Conservation (phyloP, 2,113 vertebrate species). For the Ifrita kowaldi region DNA sequence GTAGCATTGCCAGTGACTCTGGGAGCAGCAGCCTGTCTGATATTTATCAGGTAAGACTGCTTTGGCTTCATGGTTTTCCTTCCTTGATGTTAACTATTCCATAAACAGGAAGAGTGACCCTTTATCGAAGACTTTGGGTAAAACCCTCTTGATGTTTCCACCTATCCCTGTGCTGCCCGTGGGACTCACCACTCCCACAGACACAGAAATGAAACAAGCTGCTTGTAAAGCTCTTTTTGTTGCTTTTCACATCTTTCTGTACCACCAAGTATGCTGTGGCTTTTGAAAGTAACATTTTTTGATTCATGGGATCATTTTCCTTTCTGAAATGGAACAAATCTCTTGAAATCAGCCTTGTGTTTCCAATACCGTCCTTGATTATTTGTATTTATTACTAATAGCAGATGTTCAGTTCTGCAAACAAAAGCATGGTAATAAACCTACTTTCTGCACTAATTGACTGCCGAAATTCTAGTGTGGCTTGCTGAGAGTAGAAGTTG, state of each 20-base stretch:
- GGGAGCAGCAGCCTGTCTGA: constrained; percentile 98
- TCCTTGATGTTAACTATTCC: not conserved
- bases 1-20: constrained; percentile 95
- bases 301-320: not conserved
- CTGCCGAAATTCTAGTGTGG: not conserved
- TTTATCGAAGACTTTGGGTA: not conserved
- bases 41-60: constrained; percentile 88
- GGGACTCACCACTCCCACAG: not conserved
- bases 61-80: not conserved
- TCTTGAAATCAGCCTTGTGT: not conserved
- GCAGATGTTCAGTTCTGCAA: not conserved
- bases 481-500: not conserved
- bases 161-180: accelerated
- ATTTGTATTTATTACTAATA: not conserved
- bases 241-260: not conserved
- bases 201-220: not conserved
- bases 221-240: not conserved
- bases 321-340: not conserved
- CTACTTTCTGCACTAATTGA: not conserved
- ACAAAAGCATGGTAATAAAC: not conserved
- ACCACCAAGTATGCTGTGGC: not conserved
- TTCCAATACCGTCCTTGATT: not conserved
- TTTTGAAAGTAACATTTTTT: not conserved
- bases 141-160: not conserved
- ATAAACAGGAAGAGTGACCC: not conserved